Conservation (phyloP, 2,797 vertebrate species). For the Salarias fasciatus region DNA sequence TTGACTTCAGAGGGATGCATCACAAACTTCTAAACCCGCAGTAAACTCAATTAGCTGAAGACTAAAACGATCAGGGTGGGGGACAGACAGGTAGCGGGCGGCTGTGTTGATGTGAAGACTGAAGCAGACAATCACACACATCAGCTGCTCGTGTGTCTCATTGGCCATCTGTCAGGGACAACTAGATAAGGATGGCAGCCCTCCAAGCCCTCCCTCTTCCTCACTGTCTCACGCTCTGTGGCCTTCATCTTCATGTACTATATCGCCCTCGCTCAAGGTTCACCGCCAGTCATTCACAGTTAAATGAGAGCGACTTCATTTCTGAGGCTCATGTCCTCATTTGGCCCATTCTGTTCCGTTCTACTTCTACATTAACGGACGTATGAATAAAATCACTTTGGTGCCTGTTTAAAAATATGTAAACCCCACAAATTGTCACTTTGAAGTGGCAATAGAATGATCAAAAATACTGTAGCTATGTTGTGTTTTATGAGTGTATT, state of each 20-base stretch:
- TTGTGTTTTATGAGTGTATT: too few species aligned
- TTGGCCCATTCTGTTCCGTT: neutral
- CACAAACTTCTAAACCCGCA: neutral
- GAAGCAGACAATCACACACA: constrained; percentile 43
- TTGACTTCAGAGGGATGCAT: constrained; percentile 26
- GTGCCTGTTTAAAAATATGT: too few species aligned
- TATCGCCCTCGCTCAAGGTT: constrained; percentile 41
- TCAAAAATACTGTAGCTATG: too few species aligned
- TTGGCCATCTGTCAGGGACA: constrained; percentile 66
- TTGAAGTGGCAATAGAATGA: too few species aligned
- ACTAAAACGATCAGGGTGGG: constrained; percentile 23
- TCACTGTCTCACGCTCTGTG: constrained; percentile 10
- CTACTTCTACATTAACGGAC: too few species aligned
- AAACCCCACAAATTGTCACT: too few species aligned
- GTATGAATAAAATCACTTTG: too few species aligned
- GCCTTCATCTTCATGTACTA: constrained; percentile 38
- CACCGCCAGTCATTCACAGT: constrained; percentile 49
- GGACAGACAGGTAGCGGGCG: constrained; percentile 17
- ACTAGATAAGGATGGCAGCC: constrained; percentile 55
- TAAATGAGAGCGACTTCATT: constrained; percentile 35
- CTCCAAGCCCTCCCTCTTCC: constrained; percentile 36
- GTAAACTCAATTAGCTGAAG: constrained; percentile 37
- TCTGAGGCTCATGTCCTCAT: constrained; percentile 34
- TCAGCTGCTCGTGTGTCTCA: constrained; percentile 53
- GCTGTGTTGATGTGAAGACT: constrained; percentile 17